Base-by-base conservation (phyloP, 2,113 vertebrate genomes). In the Ahaetulla prasina region DNA sequence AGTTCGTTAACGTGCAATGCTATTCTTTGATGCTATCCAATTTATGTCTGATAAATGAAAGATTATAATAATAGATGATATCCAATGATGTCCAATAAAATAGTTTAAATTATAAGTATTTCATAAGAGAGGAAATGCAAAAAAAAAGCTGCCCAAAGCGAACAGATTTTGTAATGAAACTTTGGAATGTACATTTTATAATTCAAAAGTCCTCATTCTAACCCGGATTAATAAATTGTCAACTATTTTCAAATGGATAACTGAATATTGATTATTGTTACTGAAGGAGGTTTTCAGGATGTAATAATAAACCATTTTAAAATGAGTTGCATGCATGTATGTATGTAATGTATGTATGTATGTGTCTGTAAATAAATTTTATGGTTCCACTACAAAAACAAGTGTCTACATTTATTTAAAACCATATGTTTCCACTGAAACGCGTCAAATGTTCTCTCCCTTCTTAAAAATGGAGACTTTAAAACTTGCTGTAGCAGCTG, bases 401-500 rank as follows among this genome's bases (percentile, higher is more conserved):
- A 23, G 4, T 8, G 10, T 18, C 11, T 57, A 25, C 20, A n/a
- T 92, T 88, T 88, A 8, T 74, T 53, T 60, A 50, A 68, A 50
- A 25, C 5, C 43, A 5, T 16, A 11, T 2, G 30, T 39, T 50
- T 86, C 55, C 57, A 43, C 22, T 86, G 18, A 43, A 92, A 39
- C 6, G 18, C 1, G 35, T 50, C n/a, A 54, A 87, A 87, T 87
- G 91, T 93, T 89, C 93, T 94, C 95, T 39, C 91, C 89, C 30
- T 87, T 92, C 95, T 93, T 96, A 94, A 95, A 87, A 86, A 93
- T 87, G 94, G 90, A 93, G 89, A 93, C 84, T 90, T 93, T 94
- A 94, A 96, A 93, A 43, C 45, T 8, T 2, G 91, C 57, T 49
- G 49, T 94, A 94, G 93, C 95, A 96, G 96, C 96, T 97, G 95